Base-by-base conservation (phyloP, 2,888 invertebrate species). In the Scrobipalpa atriplicella region DNA sequence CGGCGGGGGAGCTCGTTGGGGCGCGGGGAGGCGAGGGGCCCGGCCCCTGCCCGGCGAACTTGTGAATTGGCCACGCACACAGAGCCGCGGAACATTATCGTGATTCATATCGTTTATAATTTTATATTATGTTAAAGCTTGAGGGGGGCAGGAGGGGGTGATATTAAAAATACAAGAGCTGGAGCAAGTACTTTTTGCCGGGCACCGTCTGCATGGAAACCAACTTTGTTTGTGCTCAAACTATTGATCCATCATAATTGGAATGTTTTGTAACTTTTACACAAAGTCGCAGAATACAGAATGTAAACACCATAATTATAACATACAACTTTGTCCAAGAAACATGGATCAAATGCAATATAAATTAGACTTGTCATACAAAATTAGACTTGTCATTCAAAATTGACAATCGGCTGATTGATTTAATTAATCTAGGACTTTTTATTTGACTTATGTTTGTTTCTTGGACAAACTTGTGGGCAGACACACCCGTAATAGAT, bases 81-180 rank as follows among this genome's bases (percentile, higher is more conserved):
- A 85, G 83, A 78, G 81, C 81, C 84, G 82, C 84, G 80, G 83
- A 86, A 88, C 89, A 89, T 90, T 90, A 92, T 90, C 90, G 89
- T 92, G 92, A 92, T 92, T 92, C 90, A 92, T 90, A 90, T 89
- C 90, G 87, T 87, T 92, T 92, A 90, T 92, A 92, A 92, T 92
- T 92, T 92, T 92, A 90, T 92, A 91, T 92, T 90, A 92, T 91
- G 91, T 92, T 92, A 91, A 91, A 90, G 84, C 62, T 62, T 62
- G 84, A 83, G 84, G 83, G 82, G 77, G 77, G 77, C 81, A 80
- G 77, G 76, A 70, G 68, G 80, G 82, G 83, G 83, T 82, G 82
- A 88, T 90, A 92, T 90, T 92, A 90, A 91, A 91, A 90, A 90
- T 90, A 90, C 89, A 89, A 89, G 87, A 85, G 85, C 81, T 78